These are phyloP conservation scores for Megaceryle torquata DNA, from an alignment of 2,113 vertebrate species.

Conservation along the genomic window DNA sequence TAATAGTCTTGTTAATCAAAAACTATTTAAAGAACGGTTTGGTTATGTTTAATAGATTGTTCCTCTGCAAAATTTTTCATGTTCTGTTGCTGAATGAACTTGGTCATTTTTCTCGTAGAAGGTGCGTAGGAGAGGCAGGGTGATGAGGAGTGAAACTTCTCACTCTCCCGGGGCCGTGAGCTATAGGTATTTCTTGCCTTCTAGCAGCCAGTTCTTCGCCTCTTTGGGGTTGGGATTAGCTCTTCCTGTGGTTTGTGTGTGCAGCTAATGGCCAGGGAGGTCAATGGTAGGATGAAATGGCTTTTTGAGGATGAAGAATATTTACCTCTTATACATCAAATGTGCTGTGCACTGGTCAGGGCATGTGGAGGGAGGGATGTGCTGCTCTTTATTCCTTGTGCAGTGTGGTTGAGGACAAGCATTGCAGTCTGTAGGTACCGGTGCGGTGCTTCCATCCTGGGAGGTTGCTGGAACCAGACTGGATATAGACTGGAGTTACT, in stretches of 20 bases:
- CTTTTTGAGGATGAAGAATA: not conserved
- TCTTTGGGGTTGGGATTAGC: not conserved
- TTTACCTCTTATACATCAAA: not conserved
- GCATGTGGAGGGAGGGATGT: fast-evolving
- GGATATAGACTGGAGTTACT: not conserved
- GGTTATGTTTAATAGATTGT: not conserved
- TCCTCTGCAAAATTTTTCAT: not conserved
- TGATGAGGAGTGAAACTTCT: too few species aligned
- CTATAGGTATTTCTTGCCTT: not conserved
- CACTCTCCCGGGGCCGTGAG: fast-evolving
- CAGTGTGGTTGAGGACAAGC: not conserved
- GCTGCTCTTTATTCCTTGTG: not conserved
- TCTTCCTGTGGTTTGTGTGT: fast-evolving
- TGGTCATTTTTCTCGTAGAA: not conserved
- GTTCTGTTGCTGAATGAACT: not conserved
- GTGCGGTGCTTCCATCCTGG: not conserved
- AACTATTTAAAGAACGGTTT: not conserved
- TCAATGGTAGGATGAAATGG: fast-evolving
- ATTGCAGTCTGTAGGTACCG: not conserved
- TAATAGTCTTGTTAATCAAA: slow-evolving; percentile 5
- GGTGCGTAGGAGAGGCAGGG: not conserved
- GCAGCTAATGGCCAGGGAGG: not conserved
- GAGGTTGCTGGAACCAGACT: not conserved
- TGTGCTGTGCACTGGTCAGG: fast-evolving
- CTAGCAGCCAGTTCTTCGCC: not conserved